Conservation (phyloP, 2,113 vertebrate species). For the Camelus dromedarius region DNA sequence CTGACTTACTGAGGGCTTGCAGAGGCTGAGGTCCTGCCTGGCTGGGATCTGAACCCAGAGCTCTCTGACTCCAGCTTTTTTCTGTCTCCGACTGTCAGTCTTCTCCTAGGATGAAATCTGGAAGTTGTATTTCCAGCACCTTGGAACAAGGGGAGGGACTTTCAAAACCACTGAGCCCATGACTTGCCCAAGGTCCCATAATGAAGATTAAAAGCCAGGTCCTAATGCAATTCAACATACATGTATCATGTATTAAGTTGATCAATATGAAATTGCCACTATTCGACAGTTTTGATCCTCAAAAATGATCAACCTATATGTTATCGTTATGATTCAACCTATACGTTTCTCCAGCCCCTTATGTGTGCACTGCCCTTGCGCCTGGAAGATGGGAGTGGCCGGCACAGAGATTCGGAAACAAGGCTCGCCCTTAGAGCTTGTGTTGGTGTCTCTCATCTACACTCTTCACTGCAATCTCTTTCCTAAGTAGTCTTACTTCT, state of each 20-base stretch:
- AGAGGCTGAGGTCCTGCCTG: not conserved
- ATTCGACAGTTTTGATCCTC: not conserved
- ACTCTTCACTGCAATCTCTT: not conserved
- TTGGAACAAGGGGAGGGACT: not conserved
- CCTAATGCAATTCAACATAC: not conserved
- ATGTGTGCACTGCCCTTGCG: not conserved
- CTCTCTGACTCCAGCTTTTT: not conserved
- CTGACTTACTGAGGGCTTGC: not conserved
- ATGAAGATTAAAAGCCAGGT: not conserved
- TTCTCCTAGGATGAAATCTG: not conserved
- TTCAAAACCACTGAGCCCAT: not conserved
- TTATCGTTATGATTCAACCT: too few species aligned
- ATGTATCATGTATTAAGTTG: fast-evolving
- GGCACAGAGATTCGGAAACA: too few species aligned
- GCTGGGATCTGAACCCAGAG: not conserved
- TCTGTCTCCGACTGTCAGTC: not conserved
- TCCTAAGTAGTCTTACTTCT: not conserved
- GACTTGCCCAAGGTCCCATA: not conserved
- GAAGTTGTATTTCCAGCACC: not conserved
- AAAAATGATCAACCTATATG: not conserved
- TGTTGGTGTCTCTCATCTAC: fast-evolving
- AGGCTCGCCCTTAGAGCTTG: fast-evolving
- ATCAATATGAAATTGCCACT: not conserved
- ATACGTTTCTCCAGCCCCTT: not conserved
- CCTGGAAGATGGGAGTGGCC: not conserved